Evolutionary conservation across 1,140 invertebrate genomes (phyloP).

Genomic region (Chrysoperla carnea): DNA sequence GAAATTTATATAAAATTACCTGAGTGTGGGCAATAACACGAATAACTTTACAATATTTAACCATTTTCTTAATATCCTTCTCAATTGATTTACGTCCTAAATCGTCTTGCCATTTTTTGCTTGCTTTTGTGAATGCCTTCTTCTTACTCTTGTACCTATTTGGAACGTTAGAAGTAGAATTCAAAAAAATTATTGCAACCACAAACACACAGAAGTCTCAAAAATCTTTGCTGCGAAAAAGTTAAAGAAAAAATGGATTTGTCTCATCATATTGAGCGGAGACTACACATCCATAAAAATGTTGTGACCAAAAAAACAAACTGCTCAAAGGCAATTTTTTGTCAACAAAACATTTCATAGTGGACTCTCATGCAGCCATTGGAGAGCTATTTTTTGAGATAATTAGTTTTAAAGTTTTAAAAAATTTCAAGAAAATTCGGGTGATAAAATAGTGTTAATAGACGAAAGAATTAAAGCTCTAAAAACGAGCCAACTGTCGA

Average conservation of each 20-base stretch:
- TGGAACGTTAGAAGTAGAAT: slow-evolving; percentile 10
- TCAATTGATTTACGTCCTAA: slow-evolving; percentile 94
- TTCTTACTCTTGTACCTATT: slow-evolving; percentile 98
- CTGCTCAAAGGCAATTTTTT: slow-evolving; percentile 16
- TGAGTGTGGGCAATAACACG: slow-evolving; percentile 95
- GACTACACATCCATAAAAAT: slow-evolving; percentile 21
- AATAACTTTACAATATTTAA: slow-evolving; percentile 95
- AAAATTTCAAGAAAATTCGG: not conserved
- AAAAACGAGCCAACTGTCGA: no score
- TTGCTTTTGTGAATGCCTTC: slow-evolving; percentile 98
- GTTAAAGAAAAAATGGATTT: slow-evolving; percentile 24
- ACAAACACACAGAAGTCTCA: slow-evolving; percentile 14
- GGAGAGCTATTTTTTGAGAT: slow-evolving; percentile 34
- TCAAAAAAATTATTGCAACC: slow-evolving; percentile 4
- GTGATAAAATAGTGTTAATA: not conserved
- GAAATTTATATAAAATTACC: no score
- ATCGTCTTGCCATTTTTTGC: slow-evolving; percentile 97
- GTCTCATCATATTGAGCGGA: slow-evolving; percentile 45
- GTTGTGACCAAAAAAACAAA: not conserved
- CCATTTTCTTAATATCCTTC: slow-evolving; percentile 90
- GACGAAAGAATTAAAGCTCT: no score
- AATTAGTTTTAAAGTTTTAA: slow-evolving; percentile 9
- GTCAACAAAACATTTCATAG: slow-evolving; percentile 24
- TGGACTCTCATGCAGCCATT: slow-evolving; percentile 41
- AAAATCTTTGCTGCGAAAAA: slow-evolving; percentile 23